Percentiles rank a stretch among this genome's conserved stretches.
Conservation (phyloP, 1,140 invertebrate genomes). For the Micrasema minimum region DNA sequence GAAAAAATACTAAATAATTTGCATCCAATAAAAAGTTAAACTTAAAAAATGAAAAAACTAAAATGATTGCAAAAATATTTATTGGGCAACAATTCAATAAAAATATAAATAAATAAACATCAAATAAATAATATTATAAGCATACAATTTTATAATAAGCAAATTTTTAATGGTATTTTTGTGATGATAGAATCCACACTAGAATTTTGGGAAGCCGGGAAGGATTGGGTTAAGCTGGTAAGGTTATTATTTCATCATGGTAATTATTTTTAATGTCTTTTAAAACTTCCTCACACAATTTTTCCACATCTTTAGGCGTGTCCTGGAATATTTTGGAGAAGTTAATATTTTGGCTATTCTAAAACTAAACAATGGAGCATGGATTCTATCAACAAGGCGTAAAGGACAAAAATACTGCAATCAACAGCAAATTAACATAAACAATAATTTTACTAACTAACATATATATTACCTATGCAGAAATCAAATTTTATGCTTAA, state of each 20-base stretch:
- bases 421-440: constrained; percentile 1
- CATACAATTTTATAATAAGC: neutral
- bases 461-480: too few species aligned
- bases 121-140: constrained; percentile 10
- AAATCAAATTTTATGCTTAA: too few species aligned
- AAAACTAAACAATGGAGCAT: too few species aligned
- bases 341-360: too few species aligned
- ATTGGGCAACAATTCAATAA: constrained; percentile 8
- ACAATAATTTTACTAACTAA: too few species aligned
- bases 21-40: too few species aligned
- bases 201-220: constrained; percentile 18
- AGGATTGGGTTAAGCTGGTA: constrained; percentile 1
- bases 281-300: constrained; percentile 14
- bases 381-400: too few species aligned
- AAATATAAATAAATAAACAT: constrained; percentile 19
- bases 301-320: constrained; percentile 7
- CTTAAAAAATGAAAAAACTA: neutral
- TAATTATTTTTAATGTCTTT: neutral
- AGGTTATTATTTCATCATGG: neutral
- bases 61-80: constrained; percentile 22
- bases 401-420: too few species aligned
- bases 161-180: neutral
- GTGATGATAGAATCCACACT: neutral
- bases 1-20: too few species aligned
- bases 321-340: constrained; percentile 13